A percentile compares a stretch with the other conserved stretches of the same genome.
These are phyloP conservation scores for Oncorhynchus kisutch DNA, from an alignment of 2,113 vertebrate genomes.

Conservation along the genomic window DNA sequence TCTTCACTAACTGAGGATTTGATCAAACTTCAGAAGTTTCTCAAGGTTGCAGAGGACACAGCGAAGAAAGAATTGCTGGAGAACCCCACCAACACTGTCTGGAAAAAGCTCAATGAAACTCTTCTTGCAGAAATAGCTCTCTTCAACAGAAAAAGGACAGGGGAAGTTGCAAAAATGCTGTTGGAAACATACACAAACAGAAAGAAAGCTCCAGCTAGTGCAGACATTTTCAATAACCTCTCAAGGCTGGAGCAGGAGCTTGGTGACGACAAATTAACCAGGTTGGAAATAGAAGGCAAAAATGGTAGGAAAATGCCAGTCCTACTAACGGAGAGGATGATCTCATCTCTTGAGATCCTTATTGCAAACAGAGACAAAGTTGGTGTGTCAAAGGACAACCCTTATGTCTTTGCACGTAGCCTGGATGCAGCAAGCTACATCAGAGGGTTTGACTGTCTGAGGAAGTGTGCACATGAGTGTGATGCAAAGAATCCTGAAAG, in stretches of 20 bases:
- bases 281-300: constrained; percentile 66
- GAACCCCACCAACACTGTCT: constrained; percentile 55
- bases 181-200: constrained; percentile 54
- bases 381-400: constrained; percentile 59
- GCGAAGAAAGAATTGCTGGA: constrained; percentile 58
- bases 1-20: constrained; percentile 64
- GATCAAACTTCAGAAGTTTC: constrained; percentile 61
- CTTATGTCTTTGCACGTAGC: constrained; percentile 63
- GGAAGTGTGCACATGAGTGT: constrained; percentile 61
- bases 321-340: constrained; percentile 62
- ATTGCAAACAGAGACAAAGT: constrained; percentile 53
- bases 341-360: constrained; percentile 56
- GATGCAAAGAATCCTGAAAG: constrained; percentile 65
- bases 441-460: constrained; percentile 64
- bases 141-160: constrained; percentile 65
- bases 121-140: constrained; percentile 66
- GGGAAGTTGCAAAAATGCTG: constrained; percentile 64
- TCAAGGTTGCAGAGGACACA: constrained; percentile 53
- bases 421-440: constrained; percentile 66
- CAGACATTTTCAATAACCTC: constrained; percentile 60
- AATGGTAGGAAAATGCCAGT: constrained; percentile 67
- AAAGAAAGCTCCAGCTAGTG: constrained; percentile 40
- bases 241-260: constrained; percentile 64
- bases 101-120: constrained; percentile 70
- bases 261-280: constrained; percentile 49